phyloP scores from a whole-genome alignment of 2,113 vertebrate species.

The Platycercus adscitus region DNA sequence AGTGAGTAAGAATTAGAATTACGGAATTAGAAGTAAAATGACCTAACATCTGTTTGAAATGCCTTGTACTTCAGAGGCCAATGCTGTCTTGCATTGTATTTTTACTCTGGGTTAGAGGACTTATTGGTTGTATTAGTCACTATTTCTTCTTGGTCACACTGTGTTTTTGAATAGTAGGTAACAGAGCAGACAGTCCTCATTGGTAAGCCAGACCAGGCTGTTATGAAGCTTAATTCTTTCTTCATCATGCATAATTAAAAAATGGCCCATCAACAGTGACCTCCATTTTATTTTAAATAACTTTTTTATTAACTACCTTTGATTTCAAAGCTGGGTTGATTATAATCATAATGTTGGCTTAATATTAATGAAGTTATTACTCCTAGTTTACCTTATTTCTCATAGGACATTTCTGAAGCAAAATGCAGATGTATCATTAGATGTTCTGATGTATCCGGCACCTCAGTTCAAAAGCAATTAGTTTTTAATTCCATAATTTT shows the following conservation, averaged over 20 bases:
- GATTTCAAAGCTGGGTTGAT: neutral
- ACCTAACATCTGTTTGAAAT: neutral
- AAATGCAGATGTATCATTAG: neutral
- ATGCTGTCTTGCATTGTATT: accelerated
- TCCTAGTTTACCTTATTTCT: neutral
- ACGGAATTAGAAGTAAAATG: neutral
- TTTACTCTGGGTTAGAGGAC: neutral
- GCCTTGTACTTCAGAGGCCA: neutral
- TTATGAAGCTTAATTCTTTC: neutral
- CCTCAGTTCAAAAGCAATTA: neutral
- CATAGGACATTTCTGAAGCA: neutral
- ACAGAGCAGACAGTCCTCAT: neutral
- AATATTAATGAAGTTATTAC: neutral
- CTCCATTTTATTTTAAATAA: neutral
- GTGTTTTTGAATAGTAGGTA: neutral
- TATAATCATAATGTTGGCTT: neutral
- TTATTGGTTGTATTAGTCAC: neutral
- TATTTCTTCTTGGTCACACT: neutral
- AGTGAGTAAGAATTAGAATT: neutral
- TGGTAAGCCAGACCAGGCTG: neutral
- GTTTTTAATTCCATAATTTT: neutral
- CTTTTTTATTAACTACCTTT: neutral
- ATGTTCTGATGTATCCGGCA: neutral
- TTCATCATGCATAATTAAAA: neutral
- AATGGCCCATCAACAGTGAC: neutral